These are phyloP conservation scores for Orius insidiosus DNA, from an alignment of 1,140 invertebrate genomes.

Conservation along the genomic window DNA sequence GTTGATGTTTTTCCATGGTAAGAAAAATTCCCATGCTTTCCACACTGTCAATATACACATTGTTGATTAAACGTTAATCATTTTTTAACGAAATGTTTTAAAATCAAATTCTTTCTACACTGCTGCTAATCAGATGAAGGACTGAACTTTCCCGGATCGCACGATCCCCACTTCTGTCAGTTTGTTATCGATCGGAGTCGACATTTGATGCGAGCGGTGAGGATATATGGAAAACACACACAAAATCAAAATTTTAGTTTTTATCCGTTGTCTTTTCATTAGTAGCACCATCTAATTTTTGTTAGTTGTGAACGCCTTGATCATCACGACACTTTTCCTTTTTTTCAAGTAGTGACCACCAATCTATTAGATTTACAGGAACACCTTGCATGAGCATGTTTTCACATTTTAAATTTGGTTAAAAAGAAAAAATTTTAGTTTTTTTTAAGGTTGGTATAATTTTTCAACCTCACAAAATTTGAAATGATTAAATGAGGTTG, in stretches of 20 bases:
- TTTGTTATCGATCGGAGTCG: conserved; percentile 85
- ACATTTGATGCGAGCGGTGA: conserved; percentile 87
- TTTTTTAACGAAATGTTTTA: too few relatives aligned
- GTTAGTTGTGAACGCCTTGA: too few relatives aligned
- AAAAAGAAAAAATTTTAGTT: conserved; percentile 9
- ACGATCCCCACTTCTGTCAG: conserved; percentile 83
- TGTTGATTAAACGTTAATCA: too few relatives aligned
- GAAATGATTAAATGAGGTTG: too few relatives aligned
- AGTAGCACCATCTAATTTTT: too few relatives aligned
- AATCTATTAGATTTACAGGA: neutral
- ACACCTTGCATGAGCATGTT: too few relatives aligned
- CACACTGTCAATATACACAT: too few relatives aligned
- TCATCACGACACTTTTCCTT: too few relatives aligned
- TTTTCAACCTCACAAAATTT: too few relatives aligned
- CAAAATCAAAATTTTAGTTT: neutral
- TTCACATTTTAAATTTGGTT: neutral
- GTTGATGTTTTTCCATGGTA: neutral
- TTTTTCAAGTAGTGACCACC: too few relatives aligned
- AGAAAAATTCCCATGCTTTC: too few relatives aligned
- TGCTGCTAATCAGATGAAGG: conserved; percentile 64
- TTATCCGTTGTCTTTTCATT: too few relatives aligned
- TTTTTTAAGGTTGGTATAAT: conserved; percentile 16
- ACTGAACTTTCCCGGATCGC: conserved; percentile 82
- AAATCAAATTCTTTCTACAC: neutral
- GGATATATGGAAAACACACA: conserved; percentile 24